These are phyloP conservation scores for Gymnoscopelus braueri DNA, from an alignment of 2,797 vertebrate genomes.

Conservation along the genomic window DNA sequence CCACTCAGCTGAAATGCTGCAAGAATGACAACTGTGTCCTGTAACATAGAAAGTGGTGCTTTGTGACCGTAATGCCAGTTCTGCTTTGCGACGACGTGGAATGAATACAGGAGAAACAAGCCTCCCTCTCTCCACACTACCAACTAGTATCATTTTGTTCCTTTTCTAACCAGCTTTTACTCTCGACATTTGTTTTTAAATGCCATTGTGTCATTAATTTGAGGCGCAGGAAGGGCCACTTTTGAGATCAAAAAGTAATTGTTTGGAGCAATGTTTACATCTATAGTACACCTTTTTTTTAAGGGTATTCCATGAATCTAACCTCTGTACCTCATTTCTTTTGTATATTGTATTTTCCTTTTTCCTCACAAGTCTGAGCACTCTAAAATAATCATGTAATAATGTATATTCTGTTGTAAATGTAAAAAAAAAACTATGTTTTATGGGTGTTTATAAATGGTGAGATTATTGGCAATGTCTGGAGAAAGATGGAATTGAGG, in stretches of 20 bases:
- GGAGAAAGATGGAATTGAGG: slow-evolving; percentile 15
- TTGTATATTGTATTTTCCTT: slow-evolving; percentile 45
- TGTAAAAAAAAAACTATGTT: neutral
- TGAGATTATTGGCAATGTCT: slow-evolving; percentile 34
- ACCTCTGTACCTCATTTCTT: slow-evolving; percentile 35
- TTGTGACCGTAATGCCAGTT: slow-evolving; percentile 67
- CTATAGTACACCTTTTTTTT: slow-evolving; percentile 55
- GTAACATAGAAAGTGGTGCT: slow-evolving; percentile 72
- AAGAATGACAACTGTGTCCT: slow-evolving; percentile 73
- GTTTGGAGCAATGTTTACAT: slow-evolving; percentile 58
- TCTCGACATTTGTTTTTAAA: slow-evolving; percentile 55
- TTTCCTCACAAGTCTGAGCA: slow-evolving; percentile 49
- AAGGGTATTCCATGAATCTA: slow-evolving; percentile 52
- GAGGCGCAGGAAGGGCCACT: slow-evolving; percentile 39
- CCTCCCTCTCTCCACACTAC: slow-evolving; percentile 49
- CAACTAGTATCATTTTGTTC: slow-evolving; percentile 58
- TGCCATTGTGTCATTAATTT: slow-evolving; percentile 50
- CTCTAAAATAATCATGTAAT: slow-evolving; percentile 56
- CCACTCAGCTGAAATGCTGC: slow-evolving; percentile 80
- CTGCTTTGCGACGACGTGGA: slow-evolving; percentile 53
- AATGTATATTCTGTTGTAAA: slow-evolving; percentile 46
- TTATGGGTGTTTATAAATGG: slow-evolving; percentile 46
- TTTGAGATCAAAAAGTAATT: slow-evolving; percentile 40
- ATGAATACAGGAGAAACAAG: slow-evolving; percentile 54
- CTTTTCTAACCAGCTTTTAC: slow-evolving; percentile 70